These are phyloP conservation scores for Ophraella communa DNA, from an alignment of 2,888 invertebrate species.

Conservation along the genomic window DNA sequence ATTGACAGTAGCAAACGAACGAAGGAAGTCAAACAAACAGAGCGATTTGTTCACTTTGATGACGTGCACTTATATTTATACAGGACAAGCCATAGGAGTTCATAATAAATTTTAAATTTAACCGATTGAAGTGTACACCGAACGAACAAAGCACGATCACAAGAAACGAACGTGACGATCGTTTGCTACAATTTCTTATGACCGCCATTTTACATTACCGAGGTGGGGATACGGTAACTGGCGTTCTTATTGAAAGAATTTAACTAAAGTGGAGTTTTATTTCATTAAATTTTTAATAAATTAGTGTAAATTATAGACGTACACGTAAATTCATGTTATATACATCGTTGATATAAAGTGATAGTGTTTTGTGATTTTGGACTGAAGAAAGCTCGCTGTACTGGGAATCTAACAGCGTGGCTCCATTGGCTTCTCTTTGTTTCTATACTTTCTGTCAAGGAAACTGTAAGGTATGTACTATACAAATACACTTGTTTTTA, in stretches of 20 bases:
- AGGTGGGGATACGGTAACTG: constrained; percentile 59
- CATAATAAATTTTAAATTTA: not conserved
- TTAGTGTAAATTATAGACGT: constrained; percentile 48
- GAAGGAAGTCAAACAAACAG: too few relatives aligned
- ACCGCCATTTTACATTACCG: constrained; percentile 60
- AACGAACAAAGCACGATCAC: not conserved
- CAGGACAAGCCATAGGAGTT: too few relatives aligned
- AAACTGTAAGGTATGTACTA: constrained; percentile 55
- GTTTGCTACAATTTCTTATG: constrained; percentile 31
- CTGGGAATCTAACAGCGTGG: constrained; percentile 60
- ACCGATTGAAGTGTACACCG: not conserved
- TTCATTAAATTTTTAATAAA: constrained; percentile 49
- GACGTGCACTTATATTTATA: too few relatives aligned
- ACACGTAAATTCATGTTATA: constrained; percentile 42
- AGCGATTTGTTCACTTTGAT: too few relatives aligned
- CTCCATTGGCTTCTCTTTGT: constrained; percentile 61
- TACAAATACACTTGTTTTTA: constrained; percentile 9
- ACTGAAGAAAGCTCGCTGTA: constrained; percentile 53
- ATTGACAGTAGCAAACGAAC: too few relatives aligned
- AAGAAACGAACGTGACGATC: constrained; percentile 12
- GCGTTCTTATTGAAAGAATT: constrained; percentile 56
- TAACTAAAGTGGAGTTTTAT: constrained; percentile 56
- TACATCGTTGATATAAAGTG: constrained; percentile 44
- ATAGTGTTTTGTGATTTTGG: constrained; percentile 55
- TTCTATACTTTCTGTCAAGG: constrained; percentile 49